These are phyloP conservation scores for Pangasianodon gigas DNA, from an alignment of 2,113 vertebrate genomes.

Conservation along the genomic window DNA sequence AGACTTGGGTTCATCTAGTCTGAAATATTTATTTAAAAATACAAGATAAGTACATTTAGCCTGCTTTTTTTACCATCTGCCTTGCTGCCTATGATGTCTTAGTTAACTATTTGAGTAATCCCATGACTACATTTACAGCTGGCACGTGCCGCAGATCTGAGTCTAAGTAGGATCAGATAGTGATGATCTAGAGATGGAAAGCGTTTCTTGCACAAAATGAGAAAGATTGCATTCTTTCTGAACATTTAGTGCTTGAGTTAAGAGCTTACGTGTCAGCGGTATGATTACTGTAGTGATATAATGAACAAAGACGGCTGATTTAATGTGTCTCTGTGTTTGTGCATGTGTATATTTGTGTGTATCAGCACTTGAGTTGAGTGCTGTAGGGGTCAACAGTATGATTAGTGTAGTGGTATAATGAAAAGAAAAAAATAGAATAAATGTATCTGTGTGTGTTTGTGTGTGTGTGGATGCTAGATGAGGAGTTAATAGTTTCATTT, in stretches of 20 bases:
- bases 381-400: not conserved
- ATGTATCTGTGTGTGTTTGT: conserved; percentile 1
- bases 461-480: not conserved
- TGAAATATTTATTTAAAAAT: not conserved
- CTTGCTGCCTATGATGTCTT: not conserved
- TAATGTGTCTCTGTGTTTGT: not conserved
- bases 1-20: not conserved
- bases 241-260: not conserved
- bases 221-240: not conserved
- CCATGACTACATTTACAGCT: not conserved
- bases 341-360: not conserved
- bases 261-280: not conserved
- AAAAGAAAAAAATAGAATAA: not conserved
- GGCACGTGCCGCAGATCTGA: not conserved
- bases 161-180: not conserved
- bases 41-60: not conserved
- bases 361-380: not conserved
- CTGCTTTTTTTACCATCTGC: not conserved
- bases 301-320: not conserved
- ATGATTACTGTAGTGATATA: not conserved
- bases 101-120: not conserved
- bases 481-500: not conserved
- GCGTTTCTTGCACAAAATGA: not conserved
- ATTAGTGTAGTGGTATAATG: not conserved
- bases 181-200: not conserved